Evolutionary conservation across 2,797 vertebrate species (phyloP), one percentile per base, ranked within the genome.

Genomic region (Anguilla marmorata): DNA sequence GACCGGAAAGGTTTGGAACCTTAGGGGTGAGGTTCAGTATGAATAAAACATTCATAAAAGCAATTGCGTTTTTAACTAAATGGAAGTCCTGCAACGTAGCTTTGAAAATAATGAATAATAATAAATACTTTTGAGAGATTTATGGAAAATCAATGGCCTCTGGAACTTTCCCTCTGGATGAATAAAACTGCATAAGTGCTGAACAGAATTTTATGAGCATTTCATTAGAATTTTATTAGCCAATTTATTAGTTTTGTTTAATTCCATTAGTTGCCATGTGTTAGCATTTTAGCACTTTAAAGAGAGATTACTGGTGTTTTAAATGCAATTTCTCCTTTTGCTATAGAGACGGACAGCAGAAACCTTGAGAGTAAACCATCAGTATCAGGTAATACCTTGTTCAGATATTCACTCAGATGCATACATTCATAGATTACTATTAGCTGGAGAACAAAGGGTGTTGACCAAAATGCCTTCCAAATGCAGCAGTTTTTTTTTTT

Each of bases 281-380:
- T 56, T 56, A 16, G 2, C 7, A 66, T 66, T 8, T n/a, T 66
- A 6, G 24, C 63, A 27, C 7, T 66, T n/a, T n/a, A 66, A 52
- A 52, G 50, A 52, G 11, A 27, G n/a, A 24, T 27, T 24, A n/a
- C n/a, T n/a, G 24, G 21, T 66, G 14, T 6, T 6, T 8, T 74
- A 45, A 21, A 21, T 41, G 41, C 16, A 11, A 76, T 66, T n/a
- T 88, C n/a, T 84, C 66, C 80, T 87, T 24, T 30, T 86, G 90
- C 94, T 96, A 69, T 88, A 99, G 99, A 97, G 96, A 88, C 96
- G 98, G 90, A 97, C 97, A 83, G 97, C 98, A 86, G 96, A 97
- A 92, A 99, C 99, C 92, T 95, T 99, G 30, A 94, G 97, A 94
- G 92, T 96, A 91, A 97, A 97, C 92, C 97, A 99, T 79, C 96